phyloP scores from a whole-genome alignment of 2,113 vertebrate species.

The Rhea americana region DNA sequence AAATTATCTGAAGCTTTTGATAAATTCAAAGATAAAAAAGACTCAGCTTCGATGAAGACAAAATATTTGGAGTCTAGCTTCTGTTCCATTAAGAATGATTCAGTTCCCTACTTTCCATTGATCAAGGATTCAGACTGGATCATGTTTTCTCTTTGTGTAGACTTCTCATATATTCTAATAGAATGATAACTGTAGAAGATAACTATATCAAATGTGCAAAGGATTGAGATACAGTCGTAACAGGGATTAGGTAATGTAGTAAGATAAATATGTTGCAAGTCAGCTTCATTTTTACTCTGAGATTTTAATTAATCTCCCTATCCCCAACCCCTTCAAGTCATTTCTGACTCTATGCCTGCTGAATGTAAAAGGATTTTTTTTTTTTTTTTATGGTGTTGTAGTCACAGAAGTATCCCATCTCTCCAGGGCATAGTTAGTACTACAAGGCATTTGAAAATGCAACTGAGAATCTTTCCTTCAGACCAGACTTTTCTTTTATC shows the following conservation, averaged over 20 bases:
- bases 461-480: neutral
- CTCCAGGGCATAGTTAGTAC: neutral
- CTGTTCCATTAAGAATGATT: neutral
- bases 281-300: neutral
- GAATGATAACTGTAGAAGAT: neutral
- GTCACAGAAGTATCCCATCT: neutral
- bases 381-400: neutral
- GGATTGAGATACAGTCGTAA: rapidly evolving
- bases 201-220: neutral
- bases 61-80: neutral
- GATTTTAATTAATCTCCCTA: neutral
- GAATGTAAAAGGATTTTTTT: neutral
- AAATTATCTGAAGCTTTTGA: neutral
- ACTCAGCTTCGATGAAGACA: neutral
- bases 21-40: neutral
- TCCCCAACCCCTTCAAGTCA: neutral
- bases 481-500: no score
- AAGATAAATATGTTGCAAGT: neutral
- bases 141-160: no score
- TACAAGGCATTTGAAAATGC: neutral
- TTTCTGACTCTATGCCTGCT: neutral
- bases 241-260: neutral
- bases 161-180: neutral
- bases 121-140: no score
- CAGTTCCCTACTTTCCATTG: neutral